Base-by-base conservation (phyloP, 2,888 invertebrate species). In the Drosophila anomalata region DNA sequence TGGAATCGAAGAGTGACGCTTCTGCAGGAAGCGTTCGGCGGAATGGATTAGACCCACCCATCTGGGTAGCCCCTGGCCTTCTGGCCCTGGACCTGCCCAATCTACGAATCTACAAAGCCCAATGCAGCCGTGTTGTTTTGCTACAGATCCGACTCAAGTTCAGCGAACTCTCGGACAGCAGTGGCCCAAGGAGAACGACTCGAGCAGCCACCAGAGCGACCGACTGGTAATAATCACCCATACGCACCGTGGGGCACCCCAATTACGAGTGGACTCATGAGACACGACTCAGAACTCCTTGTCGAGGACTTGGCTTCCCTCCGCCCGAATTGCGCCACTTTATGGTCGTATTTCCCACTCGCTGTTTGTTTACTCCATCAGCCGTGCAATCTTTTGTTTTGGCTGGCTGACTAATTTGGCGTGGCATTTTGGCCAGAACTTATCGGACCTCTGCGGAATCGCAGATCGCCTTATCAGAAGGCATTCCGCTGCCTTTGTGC, bases 161-260 rank as follows among this genome's bases (percentile, higher is more conserved):
- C 86, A 67, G 46, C 71, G 74, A 67, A 76, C 83, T 71, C 51
- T 22, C 53, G 20, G n/a, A 9, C 17, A 12, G 33, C 78, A 67
- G 36, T 65, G 78, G 69, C 57, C 47, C 82, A 78, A 76, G 82
- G 73, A 62, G 59, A 78, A 66, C 78, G 42, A 7, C 6, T 36
- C 3, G 39, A 8, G 44, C 31, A 44, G 26, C 50, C 51, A 51
- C 17, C 20, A 48, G 39, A 6, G 14, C 52, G 29, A 41, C 29
- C 12, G 20, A 65, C 22, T 52, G 36, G 14, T 24, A 9, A 31
- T 14, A 65, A 52, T 46, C 52, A 24, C n/a, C 17, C 31, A 61
- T 24, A 31, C 9, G 26, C 42, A 1, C 29, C 26, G 26, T 39
- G 6, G 7, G 47, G 24, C 61, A 61, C 33, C 33, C 62, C 41